phyloP scores from a whole-genome alignment of 2,113 vertebrate species.

The Sminthopsis crassicaudata region DNA sequence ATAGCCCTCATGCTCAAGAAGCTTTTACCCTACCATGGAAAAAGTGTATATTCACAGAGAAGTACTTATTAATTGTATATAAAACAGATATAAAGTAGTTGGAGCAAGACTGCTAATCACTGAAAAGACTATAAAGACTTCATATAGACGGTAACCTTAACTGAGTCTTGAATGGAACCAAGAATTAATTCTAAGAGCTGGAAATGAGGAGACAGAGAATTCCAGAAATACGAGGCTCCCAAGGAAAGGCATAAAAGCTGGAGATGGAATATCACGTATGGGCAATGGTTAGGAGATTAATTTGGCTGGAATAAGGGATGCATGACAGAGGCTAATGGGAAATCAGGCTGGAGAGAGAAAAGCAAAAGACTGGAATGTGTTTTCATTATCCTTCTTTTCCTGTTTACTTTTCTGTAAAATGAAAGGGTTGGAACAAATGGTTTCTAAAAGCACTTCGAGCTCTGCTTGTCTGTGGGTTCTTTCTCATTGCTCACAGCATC shows the following conservation, averaged over 20 bases:
- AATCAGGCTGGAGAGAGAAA: background rate
- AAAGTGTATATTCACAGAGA: background rate
- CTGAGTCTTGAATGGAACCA: background rate
- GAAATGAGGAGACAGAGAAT: background rate
- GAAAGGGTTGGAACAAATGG: background rate
- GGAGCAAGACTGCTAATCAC: background rate
- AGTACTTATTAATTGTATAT: background rate
- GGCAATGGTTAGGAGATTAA: background rate
- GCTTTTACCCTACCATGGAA: background rate
- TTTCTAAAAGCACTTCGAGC: background rate
- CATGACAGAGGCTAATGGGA: background rate
- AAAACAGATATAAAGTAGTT: background rate
- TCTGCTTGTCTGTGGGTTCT: background rate
- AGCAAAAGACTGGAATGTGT: background rate
- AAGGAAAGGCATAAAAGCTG: background rate
- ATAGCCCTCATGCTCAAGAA: background rate
- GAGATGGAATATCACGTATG: background rate
- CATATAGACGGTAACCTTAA: background rate
- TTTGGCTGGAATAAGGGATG: background rate
- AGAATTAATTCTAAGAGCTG: background rate
- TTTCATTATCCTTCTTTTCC: background rate
- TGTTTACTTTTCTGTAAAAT: background rate
- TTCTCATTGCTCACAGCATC: background rate
- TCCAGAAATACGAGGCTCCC: background rate
- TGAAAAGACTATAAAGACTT: background rate